phyloP scores from a whole-genome alignment of 2,113 vertebrate genomes.

The Callaeas wilsoni region DNA sequence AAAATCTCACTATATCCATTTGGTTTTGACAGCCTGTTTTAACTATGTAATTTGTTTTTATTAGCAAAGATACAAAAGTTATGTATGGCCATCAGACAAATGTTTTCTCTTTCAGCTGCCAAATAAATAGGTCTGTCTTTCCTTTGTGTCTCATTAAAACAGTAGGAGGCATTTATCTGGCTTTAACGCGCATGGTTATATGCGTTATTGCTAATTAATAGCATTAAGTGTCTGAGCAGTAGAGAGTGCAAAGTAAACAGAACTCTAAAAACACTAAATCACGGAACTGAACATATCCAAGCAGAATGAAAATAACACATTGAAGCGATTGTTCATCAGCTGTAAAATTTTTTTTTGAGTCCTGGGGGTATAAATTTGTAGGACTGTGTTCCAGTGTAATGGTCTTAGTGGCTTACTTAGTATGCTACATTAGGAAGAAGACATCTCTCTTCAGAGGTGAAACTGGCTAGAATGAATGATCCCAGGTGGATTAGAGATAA shows the following conservation, averaged over 20 bases:
- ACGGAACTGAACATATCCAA: background rate
- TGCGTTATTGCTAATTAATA: conserved; percentile 58
- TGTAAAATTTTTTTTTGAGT: background rate
- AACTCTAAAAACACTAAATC: conserved; percentile 30
- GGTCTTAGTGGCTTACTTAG: background rate
- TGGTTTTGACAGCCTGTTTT: background rate
- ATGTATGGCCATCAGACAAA: background rate
- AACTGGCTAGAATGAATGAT: background rate
- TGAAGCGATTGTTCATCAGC: background rate
- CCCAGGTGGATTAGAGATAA: background rate
- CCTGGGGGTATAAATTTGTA: background rate
- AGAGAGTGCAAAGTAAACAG: conserved; percentile 26
- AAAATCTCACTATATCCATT: background rate
- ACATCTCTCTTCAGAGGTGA: background rate
- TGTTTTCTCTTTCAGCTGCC: background rate
- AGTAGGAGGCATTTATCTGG: conserved; percentile 20
- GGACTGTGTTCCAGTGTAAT: background rate
- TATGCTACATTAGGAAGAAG: background rate
- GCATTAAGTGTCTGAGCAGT: conserved; percentile 32
- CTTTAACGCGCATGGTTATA: background rate
- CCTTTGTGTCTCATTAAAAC: conserved; percentile 47
- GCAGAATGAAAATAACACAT: background rate
- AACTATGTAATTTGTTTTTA: background rate
- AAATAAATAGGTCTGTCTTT: background rate
- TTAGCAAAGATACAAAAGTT: background rate